Conservation (phyloP, 1,140 invertebrate species). For the Berghia stephanieae region DNA sequence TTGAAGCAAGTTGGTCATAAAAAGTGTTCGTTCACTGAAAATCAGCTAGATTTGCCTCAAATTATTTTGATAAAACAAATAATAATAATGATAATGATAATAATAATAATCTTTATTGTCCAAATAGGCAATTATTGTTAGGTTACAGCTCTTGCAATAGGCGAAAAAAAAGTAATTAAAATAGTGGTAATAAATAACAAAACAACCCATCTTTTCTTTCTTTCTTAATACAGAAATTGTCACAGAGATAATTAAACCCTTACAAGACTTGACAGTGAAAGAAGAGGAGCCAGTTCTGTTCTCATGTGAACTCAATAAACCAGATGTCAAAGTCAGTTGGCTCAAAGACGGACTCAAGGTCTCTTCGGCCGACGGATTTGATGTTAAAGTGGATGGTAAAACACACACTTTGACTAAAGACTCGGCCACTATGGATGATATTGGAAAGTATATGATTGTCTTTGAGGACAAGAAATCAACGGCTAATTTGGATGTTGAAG, state of each 20-base stretch:
- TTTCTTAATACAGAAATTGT: conserved; percentile 49
- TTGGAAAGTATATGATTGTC: conserved; percentile 55
- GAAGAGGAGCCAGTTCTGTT: conserved; percentile 55
- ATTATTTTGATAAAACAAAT: too few species aligned
- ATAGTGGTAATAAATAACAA: neutral
- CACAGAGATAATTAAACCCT: conserved; percentile 52
- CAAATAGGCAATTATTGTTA: too few species aligned
- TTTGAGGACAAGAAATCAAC: conserved; percentile 47
- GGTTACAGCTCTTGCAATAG: too few species aligned
- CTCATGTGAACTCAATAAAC: conserved; percentile 86
- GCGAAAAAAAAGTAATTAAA: neutral
- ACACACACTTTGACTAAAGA: conserved; percentile 59
- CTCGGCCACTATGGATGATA: conserved; percentile 55
- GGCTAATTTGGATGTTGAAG: conserved; percentile 53
- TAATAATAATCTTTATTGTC: neutral
- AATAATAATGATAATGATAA: conserved; percentile 14
- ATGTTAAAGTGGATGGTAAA: conserved; percentile 48
- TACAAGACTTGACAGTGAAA: conserved; percentile 50
- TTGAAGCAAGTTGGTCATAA: too few species aligned
- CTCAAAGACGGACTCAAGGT: conserved; percentile 78
- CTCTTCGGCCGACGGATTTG: conserved; percentile 38
- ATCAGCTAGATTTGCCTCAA: too few species aligned
- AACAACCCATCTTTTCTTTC: neutral
- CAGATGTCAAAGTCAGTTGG: conserved; percentile 93
- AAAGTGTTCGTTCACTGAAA: neutral